Evolutionary conservation across 2,113 vertebrate genomes (phyloP).

Genomic region (Helogale parvula): DNA sequence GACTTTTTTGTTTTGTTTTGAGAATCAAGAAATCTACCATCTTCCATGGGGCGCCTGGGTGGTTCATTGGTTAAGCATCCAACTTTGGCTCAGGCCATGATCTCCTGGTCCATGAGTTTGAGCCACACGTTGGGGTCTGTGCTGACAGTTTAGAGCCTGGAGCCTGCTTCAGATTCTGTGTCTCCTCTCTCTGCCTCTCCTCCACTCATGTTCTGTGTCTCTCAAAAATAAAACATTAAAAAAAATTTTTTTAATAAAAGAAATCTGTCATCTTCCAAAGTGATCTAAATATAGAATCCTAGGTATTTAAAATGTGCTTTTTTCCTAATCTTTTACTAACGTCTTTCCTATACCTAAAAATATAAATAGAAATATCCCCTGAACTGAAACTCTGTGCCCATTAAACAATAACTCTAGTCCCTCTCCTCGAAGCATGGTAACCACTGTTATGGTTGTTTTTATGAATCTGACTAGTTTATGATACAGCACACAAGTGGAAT

Average conservation of each 20-base stretch:
- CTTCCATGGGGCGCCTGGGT: background rate
- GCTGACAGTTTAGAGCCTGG: too few species aligned
- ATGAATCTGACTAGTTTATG: background rate
- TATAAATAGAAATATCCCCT: background rate
- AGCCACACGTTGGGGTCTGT: too few species aligned
- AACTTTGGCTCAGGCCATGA: too few species aligned
- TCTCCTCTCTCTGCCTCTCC: too few species aligned
- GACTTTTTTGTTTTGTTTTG: background rate
- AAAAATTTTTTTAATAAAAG: too few species aligned
- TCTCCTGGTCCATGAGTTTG: too few species aligned
- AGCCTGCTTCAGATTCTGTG: too few species aligned
- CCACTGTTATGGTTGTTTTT: background rate
- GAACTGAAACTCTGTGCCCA: background rate
- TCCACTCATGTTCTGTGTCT: too few species aligned
- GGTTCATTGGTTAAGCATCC: too few species aligned
- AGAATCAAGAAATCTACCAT: background rate
- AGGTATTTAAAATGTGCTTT: slow-evolving; percentile 6
- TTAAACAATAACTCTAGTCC: background rate
- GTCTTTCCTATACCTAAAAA: background rate
- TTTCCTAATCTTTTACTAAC: slow-evolving; percentile 4
- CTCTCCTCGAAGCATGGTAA: background rate
- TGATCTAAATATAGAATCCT: background rate
- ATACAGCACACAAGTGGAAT: background rate
- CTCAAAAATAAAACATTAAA: too few species aligned
- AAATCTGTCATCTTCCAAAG: background rate